Evolutionary conservation across 2,888 invertebrate genomes (phyloP).

Genomic region (Copidosoma aretas): DNA sequence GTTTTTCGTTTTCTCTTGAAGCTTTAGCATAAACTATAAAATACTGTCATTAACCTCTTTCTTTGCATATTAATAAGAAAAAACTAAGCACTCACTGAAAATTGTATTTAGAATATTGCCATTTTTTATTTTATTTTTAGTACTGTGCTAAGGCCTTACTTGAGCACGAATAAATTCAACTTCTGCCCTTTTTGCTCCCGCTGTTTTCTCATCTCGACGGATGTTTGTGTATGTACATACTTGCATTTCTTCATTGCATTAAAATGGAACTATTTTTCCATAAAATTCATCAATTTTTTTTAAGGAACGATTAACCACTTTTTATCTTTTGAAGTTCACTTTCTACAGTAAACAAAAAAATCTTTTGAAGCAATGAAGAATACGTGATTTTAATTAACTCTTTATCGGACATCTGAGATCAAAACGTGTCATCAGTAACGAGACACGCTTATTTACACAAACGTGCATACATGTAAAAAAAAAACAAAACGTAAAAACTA

Average conservation of each 20-base stretch:
- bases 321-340: neutral
- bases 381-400: neutral
- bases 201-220: neutral
- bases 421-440: conserved; percentile 21
- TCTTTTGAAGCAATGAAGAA: neutral
- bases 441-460: conserved; percentile 13
- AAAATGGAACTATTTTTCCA: neutral
- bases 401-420: conserved; percentile 26
- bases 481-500: conserved; percentile 30
- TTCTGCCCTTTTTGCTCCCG: conserved; percentile 8
- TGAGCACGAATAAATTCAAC: conserved; percentile 35
- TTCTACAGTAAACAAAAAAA: neutral
- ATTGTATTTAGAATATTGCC: conserved; percentile 35
- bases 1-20: conserved; percentile 25
- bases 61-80: conserved; percentile 32
- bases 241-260: neutral
- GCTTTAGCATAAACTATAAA: conserved; percentile 44
- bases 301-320: neutral
- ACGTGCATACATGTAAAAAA: conserved; percentile 21
- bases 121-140: conserved; percentile 41
- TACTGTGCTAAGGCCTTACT: conserved; percentile 47
- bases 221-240: neutral
- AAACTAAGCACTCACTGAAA: conserved; percentile 41
- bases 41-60: conserved; percentile 53
- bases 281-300: neutral